These are phyloP conservation scores for Acinonyx jubatus DNA, from an alignment of 2,113 vertebrate species.

Conservation along the genomic window DNA sequence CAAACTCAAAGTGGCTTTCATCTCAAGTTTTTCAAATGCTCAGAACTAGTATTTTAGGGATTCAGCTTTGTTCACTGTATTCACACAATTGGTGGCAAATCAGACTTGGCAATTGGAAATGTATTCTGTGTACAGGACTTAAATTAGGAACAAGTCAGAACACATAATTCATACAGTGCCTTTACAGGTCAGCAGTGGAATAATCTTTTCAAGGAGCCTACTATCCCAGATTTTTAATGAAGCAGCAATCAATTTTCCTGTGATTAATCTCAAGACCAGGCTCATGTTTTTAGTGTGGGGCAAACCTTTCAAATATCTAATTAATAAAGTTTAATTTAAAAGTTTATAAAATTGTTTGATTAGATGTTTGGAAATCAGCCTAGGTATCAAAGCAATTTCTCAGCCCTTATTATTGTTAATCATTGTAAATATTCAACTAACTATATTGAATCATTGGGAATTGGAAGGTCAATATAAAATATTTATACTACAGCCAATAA, in stretches of 20 bases:
- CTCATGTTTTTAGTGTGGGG: not conserved
- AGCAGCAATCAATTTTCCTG: constrained; percentile 42
- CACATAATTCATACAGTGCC: not conserved
- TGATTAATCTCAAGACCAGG: constrained; percentile 31
- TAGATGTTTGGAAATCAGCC: constrained; percentile 41
- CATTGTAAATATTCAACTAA: constrained; percentile 59
- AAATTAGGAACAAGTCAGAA: constrained; percentile 48
- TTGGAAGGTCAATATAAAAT: constrained; percentile 45
- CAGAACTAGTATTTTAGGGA: not conserved
- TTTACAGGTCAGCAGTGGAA: constrained; percentile 14
- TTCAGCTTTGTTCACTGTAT: not conserved
- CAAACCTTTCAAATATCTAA: constrained; percentile 42
- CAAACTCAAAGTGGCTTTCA: not conserved
- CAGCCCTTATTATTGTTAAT: constrained; percentile 46
- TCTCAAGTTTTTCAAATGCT: not conserved
- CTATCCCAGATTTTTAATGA: constrained; percentile 43
- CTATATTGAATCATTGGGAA: constrained; percentile 48
- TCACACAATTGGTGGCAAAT: constrained; percentile 12
- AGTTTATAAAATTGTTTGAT: constrained; percentile 48
- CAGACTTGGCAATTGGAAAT: constrained; percentile 42
- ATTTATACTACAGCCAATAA: constrained; percentile 56
- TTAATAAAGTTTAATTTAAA: constrained; percentile 38
- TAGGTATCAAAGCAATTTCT: constrained; percentile 35
- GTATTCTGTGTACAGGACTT: constrained; percentile 24
- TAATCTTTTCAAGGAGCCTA: constrained; percentile 33